Percentiles rank a stretch among this genome's conserved stretches.
These are phyloP conservation scores for Nasonovia ribisnigri DNA, from an alignment of 2,888 invertebrate species.

Conservation along the genomic window DNA sequence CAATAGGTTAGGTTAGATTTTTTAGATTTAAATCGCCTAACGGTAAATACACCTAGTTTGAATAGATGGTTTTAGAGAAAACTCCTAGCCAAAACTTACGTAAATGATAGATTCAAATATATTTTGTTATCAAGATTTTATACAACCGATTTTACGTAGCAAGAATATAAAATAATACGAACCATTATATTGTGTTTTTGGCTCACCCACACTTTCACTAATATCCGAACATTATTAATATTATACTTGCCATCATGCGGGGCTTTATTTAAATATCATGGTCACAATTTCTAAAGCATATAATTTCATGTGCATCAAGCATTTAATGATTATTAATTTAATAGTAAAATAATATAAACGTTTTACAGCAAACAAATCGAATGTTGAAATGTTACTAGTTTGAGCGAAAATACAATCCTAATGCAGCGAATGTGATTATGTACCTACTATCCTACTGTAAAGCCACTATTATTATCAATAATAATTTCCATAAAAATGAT, in stretches of 20 bases:
- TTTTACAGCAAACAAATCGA: not conserved
- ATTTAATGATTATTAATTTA: slow-evolving; percentile 32
- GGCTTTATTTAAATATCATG: slow-evolving; percentile 53
- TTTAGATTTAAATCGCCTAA: not conserved
- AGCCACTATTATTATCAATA: not conserved
- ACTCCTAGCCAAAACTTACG: not conserved
- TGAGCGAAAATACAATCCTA: not conserved
- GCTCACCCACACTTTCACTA: slow-evolving; percentile 63
- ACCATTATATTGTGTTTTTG: slow-evolving; percentile 34
- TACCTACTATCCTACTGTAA: not conserved
- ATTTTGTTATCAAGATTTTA: slow-evolving; percentile 33
- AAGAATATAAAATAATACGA: slow-evolving; percentile 48
- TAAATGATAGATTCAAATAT: not conserved
- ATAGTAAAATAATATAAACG: not conserved
- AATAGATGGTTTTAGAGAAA: slow-evolving; percentile 12
- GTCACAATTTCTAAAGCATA: slow-evolving; percentile 5
- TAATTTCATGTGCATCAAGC: not conserved
- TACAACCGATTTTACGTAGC: slow-evolving; percentile 35
- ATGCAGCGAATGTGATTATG: not conserved
- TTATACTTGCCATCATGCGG: slow-evolving; percentile 38
- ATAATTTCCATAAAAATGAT: slow-evolving; percentile 18
- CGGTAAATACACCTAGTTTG: not conserved
- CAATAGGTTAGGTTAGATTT: not conserved
- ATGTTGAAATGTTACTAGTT: not conserved
- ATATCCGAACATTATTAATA: slow-evolving; percentile 37